A percentile compares a stretch with the other conserved stretches of the same genome.
phyloP scores from a whole-genome alignment of 1,140 invertebrate species.

The Diorhabda sublineata region DNA sequence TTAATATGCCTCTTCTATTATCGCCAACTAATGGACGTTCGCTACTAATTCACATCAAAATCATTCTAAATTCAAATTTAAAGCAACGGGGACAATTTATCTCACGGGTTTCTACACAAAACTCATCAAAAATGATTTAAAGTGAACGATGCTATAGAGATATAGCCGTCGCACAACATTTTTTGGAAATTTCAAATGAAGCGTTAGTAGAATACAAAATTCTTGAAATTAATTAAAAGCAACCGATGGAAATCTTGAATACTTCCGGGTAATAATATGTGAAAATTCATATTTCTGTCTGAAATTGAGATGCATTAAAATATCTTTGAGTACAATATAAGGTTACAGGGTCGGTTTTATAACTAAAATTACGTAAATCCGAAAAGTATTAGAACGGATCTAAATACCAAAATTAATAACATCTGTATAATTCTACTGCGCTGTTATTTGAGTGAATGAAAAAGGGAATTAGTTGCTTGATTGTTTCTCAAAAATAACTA shows the following conservation, averaged over 20 bases:
- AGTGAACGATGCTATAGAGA: constrained; percentile 1
- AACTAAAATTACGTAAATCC: no score
- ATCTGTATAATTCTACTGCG: no score
- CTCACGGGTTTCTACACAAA: not conserved
- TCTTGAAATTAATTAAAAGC: constrained; percentile 5
- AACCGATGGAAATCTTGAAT: constrained; percentile 5
- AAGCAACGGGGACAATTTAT: not conserved
- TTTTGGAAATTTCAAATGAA: constrained; percentile 3
- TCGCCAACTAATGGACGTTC: no score
- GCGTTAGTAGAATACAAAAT: constrained; percentile 7
- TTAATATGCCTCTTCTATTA: no score
- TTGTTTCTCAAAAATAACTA: no score
- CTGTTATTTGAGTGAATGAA: no score
- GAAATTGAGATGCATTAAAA: constrained; percentile 5
- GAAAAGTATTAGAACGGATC: no score
- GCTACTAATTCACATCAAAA: not conserved
- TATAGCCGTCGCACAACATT: constrained; percentile 1
- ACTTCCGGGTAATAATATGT: constrained; percentile 13
- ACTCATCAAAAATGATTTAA: constrained; percentile 9
- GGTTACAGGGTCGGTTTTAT: not conserved
- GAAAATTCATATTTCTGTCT: constrained; percentile 7
- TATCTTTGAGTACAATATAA: constrained; percentile 4
- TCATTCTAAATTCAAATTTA: not conserved
- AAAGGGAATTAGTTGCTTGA: no score
- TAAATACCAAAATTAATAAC: no score